These are phyloP conservation scores for Malthinus flaveolus DNA, from an alignment of 2,888 invertebrate genomes.

Conservation along the genomic window DNA sequence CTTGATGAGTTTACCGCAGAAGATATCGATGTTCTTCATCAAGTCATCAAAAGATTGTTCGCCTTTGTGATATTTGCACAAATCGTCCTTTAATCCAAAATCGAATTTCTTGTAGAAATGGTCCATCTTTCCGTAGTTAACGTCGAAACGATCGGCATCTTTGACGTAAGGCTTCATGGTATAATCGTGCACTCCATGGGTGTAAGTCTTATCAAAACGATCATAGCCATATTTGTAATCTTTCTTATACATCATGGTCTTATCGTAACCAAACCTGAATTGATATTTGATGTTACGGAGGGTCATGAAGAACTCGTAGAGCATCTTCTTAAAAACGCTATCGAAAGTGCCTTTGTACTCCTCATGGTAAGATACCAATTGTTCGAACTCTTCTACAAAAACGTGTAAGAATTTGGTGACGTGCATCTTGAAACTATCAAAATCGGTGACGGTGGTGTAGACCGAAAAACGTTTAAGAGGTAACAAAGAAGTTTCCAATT, in stretches of 20 bases:
- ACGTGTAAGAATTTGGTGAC: not conserved
- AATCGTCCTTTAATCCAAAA: not conserved
- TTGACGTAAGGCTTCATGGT: not conserved
- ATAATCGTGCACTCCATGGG: not conserved
- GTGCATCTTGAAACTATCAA: not conserved
- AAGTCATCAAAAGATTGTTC: not conserved
- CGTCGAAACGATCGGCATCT: not conserved
- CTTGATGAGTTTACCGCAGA: not conserved
- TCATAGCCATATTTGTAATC: slow-evolving; percentile 5
- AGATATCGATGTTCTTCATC: slow-evolving; percentile 4
- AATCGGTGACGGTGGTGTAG: not conserved
- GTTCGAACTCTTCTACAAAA: not conserved
- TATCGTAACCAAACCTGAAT: not conserved
- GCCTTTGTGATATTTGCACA: not conserved
- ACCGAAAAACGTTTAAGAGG: not conserved
- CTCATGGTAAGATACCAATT: not conserved
- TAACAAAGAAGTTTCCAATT: not conserved
- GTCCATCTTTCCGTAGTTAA: not conserved
- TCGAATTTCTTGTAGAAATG: slow-evolving; percentile 2
- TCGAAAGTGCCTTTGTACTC: slow-evolving; percentile 1
- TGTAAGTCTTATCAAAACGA: not conserved
- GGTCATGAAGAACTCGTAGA: slow-evolving; percentile 1
- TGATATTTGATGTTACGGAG: not conserved
- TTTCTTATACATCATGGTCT: not conserved
- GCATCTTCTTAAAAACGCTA: not conserved